phyloP scores from a whole-genome alignment of 2,113 vertebrate genomes.

The Turnix velox region DNA sequence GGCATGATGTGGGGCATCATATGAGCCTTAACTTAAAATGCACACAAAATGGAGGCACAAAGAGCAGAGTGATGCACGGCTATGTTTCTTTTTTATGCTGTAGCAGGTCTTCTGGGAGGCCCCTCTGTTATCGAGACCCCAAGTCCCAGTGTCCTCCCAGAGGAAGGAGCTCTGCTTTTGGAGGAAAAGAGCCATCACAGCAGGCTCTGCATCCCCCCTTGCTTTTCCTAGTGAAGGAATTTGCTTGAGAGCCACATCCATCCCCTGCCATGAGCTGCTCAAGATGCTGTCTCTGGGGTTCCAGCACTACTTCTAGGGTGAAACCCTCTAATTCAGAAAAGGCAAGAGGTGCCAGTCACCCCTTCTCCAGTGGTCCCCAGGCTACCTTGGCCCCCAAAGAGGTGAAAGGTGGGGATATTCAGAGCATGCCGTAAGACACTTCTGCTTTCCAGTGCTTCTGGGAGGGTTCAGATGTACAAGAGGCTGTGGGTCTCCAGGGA shows the following conservation, averaged over 20 bases:
- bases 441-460: background rate
- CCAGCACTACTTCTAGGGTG: background rate
- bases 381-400: background rate
- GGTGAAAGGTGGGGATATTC: background rate
- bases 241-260: background rate
- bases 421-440: background rate
- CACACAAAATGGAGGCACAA: background rate
- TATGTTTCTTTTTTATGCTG: background rate
- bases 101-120: background rate
- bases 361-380: background rate
- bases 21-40: background rate
- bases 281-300: background rate
- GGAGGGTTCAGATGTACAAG: conserved; percentile 11
- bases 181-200: background rate
- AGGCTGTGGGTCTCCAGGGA: conserved; percentile 33
- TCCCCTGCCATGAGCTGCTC: background rate
- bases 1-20: rapidly evolving
- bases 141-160: background rate
- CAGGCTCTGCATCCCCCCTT: background rate
- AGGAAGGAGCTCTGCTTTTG: background rate
- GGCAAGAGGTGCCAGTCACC: background rate
- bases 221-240: background rate
- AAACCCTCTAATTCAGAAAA: background rate
- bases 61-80: background rate
- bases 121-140: background rate